Percentiles rank a stretch among this genome's conserved stretches.
Evolutionary conservation across 2,113 vertebrate genomes (phyloP).

Genomic region (Danio rerio): DNA sequence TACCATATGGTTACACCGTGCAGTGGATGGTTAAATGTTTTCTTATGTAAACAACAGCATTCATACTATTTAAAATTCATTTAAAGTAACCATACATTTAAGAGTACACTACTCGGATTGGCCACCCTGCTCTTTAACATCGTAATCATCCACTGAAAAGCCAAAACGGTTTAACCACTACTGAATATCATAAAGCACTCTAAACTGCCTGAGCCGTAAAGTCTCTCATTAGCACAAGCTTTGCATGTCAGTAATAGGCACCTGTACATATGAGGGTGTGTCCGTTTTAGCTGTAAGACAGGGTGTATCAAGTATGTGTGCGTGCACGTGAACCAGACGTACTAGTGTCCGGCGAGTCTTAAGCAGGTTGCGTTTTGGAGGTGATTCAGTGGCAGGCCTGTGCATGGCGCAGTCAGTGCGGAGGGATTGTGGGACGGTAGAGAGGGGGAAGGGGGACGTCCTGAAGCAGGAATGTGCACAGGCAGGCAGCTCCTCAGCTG

Average conservation of each 20-base stretch:
- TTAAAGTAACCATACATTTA: not conserved
- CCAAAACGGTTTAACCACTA: constrained; percentile 9
- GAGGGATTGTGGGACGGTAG: not conserved
- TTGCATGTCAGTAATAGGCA: constrained; percentile 31
- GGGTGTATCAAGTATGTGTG: not conserved
- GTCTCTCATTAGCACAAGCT: constrained; percentile 34
- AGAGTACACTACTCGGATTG: not conserved
- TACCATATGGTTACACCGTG: too few species aligned
- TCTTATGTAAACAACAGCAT: too few species aligned
- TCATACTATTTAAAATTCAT: too few species aligned
- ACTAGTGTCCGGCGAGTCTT: not conserved
- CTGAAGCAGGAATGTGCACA: constrained; percentile 39
- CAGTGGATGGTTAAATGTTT: too few species aligned
- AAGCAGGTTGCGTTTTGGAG: not conserved
- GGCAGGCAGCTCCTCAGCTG: constrained; percentile 28
- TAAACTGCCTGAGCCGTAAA: not conserved
- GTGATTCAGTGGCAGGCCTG: constrained; percentile 25
- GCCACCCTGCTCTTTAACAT: not conserved
- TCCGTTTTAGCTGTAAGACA: constrained; percentile 5
- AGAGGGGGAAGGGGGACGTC: constrained; percentile 9
- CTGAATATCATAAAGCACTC: constrained; percentile 2
- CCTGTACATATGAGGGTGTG: constrained; percentile 24
- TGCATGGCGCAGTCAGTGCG: not conserved
- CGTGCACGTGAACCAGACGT: not conserved
- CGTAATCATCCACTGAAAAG: not conserved